These are phyloP conservation scores for Tupaia chinensis DNA, from an alignment of 2,113 vertebrate species.

Conservation along the genomic window DNA sequence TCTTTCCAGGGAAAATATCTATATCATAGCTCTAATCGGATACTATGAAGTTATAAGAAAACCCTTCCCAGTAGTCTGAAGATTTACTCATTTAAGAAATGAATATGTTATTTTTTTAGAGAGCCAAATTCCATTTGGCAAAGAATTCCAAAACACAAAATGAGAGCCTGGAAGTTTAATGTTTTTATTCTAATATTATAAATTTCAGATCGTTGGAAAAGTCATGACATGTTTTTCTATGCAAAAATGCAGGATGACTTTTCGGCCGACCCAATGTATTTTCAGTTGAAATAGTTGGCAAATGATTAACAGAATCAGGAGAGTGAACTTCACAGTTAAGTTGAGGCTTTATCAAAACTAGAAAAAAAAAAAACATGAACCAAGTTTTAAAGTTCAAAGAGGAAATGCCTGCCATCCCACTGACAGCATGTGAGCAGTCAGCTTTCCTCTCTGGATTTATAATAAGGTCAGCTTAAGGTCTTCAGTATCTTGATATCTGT, in stretches of 20 bases:
- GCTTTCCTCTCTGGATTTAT: conserved; percentile 22
- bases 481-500: not conserved
- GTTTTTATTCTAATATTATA: not conserved
- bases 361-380: not conserved
- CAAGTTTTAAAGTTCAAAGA: conserved; percentile 60
- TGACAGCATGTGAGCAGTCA: not conserved
- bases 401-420: conserved; percentile 17
- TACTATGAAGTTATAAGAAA: not conserved
- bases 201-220: no score
- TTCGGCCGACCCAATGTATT: not conserved
- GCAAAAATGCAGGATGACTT: no score
- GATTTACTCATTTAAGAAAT: conserved; percentile 43
- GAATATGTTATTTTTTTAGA: conserved; percentile 20
- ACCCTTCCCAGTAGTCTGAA: not conserved
- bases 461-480: conserved; percentile 48
- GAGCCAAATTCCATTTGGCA: not conserved
- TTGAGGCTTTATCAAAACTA: conserved; percentile 10
- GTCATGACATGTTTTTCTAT: no score
- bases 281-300: conserved; percentile 51
- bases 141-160: conserved; percentile 30
- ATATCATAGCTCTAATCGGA: not conserved
- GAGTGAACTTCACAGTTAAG: conserved; percentile 52
- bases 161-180: not conserved
- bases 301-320: conserved; percentile 65
- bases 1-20: not conserved